Conservation (phyloP, 2,113 vertebrate species). For the Ailurus styani region DNA sequence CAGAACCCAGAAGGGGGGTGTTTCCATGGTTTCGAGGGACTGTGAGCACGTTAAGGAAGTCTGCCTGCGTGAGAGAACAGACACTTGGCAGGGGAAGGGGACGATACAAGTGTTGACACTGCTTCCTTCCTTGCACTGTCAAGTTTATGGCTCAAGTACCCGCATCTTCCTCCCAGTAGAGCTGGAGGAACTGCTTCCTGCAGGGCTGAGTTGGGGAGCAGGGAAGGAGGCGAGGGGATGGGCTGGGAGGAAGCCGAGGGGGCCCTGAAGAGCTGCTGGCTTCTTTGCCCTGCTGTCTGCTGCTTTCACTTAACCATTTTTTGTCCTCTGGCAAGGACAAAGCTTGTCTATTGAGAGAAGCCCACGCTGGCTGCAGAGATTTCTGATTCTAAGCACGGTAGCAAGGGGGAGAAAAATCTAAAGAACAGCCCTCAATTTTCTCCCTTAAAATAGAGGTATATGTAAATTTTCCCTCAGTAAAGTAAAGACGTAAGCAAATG, state of each 20-base stretch:
- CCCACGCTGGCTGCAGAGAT: neutral
- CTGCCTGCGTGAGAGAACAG: neutral
- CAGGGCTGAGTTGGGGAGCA: neutral
- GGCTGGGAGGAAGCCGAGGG: neutral
- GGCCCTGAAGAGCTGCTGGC: neutral
- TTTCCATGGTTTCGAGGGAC: neutral
- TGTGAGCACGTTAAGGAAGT: neutral
- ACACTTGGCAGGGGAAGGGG: neutral
- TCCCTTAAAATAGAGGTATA: neutral
- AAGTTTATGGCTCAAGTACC: neutral
- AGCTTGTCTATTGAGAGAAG: neutral
- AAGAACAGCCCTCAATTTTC: neutral
- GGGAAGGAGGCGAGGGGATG: neutral
- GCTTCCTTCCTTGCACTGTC: neutral
- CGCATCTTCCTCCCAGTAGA: neutral
- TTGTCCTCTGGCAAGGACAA: neutral
- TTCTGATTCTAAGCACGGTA: neutral
- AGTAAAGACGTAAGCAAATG: neutral
- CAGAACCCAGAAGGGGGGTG: neutral
- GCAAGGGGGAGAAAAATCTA: neutral
- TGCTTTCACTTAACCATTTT: slow-evolving; percentile 1
- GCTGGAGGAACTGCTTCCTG: neutral
- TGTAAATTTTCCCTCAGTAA: neutral
- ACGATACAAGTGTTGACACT: neutral
- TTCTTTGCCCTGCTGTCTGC: neutral